Evolutionary conservation across 2,113 vertebrate species (phyloP).

Genomic region (Pygoscelis adeliae): DNA sequence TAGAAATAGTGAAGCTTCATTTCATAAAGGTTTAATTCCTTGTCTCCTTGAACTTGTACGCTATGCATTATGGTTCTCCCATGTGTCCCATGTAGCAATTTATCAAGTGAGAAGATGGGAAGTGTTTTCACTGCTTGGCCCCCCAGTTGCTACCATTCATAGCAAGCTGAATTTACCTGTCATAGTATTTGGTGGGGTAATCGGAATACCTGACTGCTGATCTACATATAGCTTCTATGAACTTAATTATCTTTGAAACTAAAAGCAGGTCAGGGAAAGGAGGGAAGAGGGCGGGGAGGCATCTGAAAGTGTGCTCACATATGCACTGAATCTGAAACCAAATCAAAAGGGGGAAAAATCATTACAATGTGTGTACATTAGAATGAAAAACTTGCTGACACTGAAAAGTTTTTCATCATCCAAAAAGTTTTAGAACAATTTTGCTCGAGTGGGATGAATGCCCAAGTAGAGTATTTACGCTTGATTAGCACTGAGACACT

Average conservation of each 20-base stretch:
- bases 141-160: neutral
- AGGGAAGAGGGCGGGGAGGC: neutral
- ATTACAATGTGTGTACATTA: neutral
- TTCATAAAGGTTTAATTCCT: neutral
- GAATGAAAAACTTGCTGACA: neutral
- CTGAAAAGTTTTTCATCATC: neutral
- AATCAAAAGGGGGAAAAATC: neutral
- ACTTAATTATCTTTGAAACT: neutral
- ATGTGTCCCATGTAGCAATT: neutral
- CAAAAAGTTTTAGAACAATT: neutral
- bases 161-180: neutral
- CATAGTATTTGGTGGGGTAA: rapidly evolving
- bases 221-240: neutral
- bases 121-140: neutral
- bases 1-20: neutral
- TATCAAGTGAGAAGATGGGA: neutral
- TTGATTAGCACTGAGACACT: neutral
- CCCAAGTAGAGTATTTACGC: neutral
- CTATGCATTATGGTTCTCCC: neutral
- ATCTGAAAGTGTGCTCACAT: neutral
- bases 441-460: neutral
- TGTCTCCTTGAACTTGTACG: rapidly evolving
- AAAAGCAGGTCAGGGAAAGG: neutral
- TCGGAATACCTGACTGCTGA: neutral
- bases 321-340: neutral